Evolutionary conservation across 1,140 invertebrate species (phyloP), one percentile per base, ranked within the genome.

Genomic region (Bactericera cockerelli): DNA sequence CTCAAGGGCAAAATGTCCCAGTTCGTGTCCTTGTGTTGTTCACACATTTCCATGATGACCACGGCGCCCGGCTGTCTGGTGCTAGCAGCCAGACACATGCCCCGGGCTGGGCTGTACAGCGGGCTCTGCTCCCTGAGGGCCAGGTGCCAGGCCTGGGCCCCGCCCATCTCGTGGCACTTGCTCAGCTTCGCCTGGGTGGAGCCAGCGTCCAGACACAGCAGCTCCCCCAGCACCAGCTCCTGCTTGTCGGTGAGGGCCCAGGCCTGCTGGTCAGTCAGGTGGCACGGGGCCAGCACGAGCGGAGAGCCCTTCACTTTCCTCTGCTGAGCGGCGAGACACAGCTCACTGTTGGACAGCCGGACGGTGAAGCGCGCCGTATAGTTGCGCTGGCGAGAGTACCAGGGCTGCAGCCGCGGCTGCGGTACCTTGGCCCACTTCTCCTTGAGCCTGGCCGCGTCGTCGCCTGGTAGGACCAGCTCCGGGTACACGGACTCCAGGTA

Each of bases 401-500:
- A 89, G 1, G 85, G 84, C 67, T 88, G 84, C 60, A 80, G 81
- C 55, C 78, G 76, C 61, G 80, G 80, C 61, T 79, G 78, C 60
- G 83, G 76, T 0, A 77, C 38, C 63, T 73, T 75, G 1, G 77
- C 71, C 70, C 78, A 76, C 65, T 83, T 82, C 65, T 79, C 77
- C 63, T 79, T 82, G 1, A 78, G 69, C 19, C 70, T 72, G 11
- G 69, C 69, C 31, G 74, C 68, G 36, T 73, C 75, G 58, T 87
- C 80, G 19, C 78, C 78, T 0, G 83, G 82, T 14, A 82, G 66
- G 36, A 78, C 75, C 55, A 92, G 67, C 70, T 93, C 87, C 0
- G 90, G 91, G 70, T 94, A 95, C 3, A 98, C 78, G 68, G 87
- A 87, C 54, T 94, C 81, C 61, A 98, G 73, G 68, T 96, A 99